phyloP scores from a whole-genome alignment of 2,888 invertebrate genomes.

The Lithophane ornitopus region DNA sequence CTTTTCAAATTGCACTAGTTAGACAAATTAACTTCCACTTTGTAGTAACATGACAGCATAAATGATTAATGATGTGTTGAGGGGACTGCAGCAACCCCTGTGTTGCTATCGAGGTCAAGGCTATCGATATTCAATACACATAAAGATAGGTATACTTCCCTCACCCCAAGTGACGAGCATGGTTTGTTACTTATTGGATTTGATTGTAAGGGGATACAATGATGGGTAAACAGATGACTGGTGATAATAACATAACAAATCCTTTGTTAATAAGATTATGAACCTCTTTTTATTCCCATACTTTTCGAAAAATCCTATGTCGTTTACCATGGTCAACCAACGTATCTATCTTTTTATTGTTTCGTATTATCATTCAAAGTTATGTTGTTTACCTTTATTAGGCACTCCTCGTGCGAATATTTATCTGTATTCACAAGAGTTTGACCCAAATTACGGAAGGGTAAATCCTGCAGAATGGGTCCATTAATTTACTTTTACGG shows the following conservation, averaged over 20 bases:
- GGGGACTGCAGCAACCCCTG: conserved; percentile 73
- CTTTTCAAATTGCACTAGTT: conserved; percentile 33
- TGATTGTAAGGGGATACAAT: conserved; percentile 58
- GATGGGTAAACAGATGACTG: conserved; percentile 61
- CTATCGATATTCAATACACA: conserved; percentile 79
- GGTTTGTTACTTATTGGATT: conserved; percentile 60
- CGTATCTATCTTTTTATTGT: background rate
- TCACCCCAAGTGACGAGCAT: conserved; percentile 73
- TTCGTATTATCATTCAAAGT: conserved; percentile 19
- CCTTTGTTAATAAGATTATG: conserved; percentile 27
- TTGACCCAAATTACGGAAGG: conserved; percentile 77
- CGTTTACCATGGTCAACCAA: background rate
- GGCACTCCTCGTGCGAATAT: conserved; percentile 65
- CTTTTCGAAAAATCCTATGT: background rate
- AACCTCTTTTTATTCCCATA: conserved; percentile 35
- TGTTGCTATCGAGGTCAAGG: conserved; percentile 80
- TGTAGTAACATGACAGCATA: conserved; percentile 54
- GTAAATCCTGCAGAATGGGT: conserved; percentile 71
- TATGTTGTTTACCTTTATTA: conserved; percentile 61
- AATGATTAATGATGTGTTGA: conserved; percentile 63
- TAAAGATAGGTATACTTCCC: conserved; percentile 68
- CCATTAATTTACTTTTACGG: conserved; percentile 77
- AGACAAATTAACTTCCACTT: conserved; percentile 53
- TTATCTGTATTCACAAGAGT: conserved; percentile 69
- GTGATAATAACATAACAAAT: conserved; percentile 40